Evolutionary conservation across 2,113 vertebrate genomes (phyloP).

Genomic region (Psephotus haematonotus): DNA sequence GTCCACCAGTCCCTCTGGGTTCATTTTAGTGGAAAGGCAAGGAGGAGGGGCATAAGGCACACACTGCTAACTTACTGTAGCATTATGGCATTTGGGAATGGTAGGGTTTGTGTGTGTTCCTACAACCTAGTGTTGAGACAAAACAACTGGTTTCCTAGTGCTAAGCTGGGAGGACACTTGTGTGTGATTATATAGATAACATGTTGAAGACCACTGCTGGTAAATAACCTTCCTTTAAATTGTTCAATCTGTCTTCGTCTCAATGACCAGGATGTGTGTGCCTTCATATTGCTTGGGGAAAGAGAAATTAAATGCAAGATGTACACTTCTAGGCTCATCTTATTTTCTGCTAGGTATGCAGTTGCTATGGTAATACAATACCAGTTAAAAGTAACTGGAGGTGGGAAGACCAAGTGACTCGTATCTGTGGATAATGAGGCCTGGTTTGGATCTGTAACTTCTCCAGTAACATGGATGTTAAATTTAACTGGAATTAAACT

Average conservation of each 20-base stretch:
- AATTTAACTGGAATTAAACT: neutral
- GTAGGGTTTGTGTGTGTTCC: neutral
- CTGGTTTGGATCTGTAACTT: neutral
- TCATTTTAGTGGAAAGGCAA: neutral
- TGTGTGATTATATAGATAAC: neutral
- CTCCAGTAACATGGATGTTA: neutral
- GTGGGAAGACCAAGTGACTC: neutral
- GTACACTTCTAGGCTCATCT: neutral
- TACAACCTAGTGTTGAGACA: neutral
- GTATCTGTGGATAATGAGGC: neutral
- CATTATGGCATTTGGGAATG: neutral
- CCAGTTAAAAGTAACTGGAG: neutral
- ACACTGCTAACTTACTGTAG: neutral
- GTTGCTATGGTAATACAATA: slow-evolving; percentile 1
- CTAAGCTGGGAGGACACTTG: neutral
- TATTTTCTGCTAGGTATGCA: neutral
- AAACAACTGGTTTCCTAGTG: neutral
- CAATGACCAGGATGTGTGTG: neutral
- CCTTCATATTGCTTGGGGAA: neutral
- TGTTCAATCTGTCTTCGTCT: neutral
- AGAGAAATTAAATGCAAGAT: neutral
- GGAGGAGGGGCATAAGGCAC: neutral
- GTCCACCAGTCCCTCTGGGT: neutral
- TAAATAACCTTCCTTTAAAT: neutral
- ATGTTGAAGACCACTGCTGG: neutral